Evolutionary conservation across 2,113 vertebrate species (phyloP).

Genomic region (Notothenia coriiceps): DNA sequence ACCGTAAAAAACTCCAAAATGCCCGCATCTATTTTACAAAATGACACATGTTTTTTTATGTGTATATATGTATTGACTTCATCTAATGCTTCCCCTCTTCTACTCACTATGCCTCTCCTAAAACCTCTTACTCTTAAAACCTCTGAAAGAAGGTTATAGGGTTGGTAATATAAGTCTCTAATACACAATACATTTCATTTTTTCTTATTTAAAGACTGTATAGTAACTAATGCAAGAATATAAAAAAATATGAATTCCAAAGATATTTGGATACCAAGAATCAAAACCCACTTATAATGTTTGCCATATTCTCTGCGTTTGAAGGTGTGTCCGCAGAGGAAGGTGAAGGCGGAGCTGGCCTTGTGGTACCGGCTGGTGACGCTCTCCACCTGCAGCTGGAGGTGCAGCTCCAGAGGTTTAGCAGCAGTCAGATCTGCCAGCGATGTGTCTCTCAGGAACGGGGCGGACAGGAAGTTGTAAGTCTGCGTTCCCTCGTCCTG

Average conservation of each 20-base stretch:
- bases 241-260: background rate
- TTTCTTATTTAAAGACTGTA: background rate
- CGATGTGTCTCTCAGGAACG: slow-evolving; percentile 84
- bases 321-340: slow-evolving; percentile 92
- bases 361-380: slow-evolving; percentile 93
- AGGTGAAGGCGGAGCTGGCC: slow-evolving; percentile 92
- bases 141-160: background rate
- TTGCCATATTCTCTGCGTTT: slow-evolving; percentile 91
- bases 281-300: slow-evolving; percentile 86
- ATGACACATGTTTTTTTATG: too few relatives aligned
- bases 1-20: too few relatives aligned
- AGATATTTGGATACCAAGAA: background rate
- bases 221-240: background rate
- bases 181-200: background rate
- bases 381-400: slow-evolving; percentile 90
- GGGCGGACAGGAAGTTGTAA: slow-evolving; percentile 88
- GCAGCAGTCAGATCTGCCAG: slow-evolving; percentile 86
- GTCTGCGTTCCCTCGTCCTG: slow-evolving; percentile 94
- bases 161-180: background rate
- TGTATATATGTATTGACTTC: too few relatives aligned
- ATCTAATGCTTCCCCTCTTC: too few relatives aligned
- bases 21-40: too few relatives aligned
- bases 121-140: too few relatives aligned
- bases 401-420: slow-evolving; percentile 83
- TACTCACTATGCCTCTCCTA: too few relatives aligned